Evolutionary conservation across 2,113 vertebrate species (phyloP), one percentile per base, ranked within the genome.

Genomic region (Seriola rivoliana): DNA sequence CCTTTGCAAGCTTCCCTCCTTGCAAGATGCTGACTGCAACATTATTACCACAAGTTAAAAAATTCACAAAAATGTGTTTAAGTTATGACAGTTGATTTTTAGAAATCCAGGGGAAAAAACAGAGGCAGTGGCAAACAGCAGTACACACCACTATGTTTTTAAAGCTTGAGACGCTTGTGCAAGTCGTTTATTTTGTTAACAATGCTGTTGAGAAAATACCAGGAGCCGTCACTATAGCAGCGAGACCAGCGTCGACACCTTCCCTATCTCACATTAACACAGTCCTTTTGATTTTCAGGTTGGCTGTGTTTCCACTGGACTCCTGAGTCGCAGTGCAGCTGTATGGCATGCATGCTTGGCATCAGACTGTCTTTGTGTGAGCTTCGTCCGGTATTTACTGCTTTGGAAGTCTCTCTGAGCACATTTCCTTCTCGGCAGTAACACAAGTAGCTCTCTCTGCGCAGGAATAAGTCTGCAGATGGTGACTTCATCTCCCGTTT

Each of bases 241-340:
- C 19, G 48, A 32, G 36, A 29, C 29, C 29, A 29, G 29, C 29
- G 29, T 29, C 29, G 44, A 46, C 44, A 16, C 44, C 34, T 14
- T 71, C 44, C n/a, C 50, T 38, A 3, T 40, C 13, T 71, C 59
- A 78, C 13, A 17, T 48, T 6, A 70, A 85, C 59, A 38, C 25
- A n/a, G 63, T 78, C 12, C 5, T 57, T 50, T 87, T 21, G 46
- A 1, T 83, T 81, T 29, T 68, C 73, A 83, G 70, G 66, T 69
- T 64, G 60, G 58, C 52, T 32, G 67, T 32, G 67, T 40, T 65
- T n/a, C 74, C 48, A 70, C 50, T 29, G 38, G 44, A 21, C 52
- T 54, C 5, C 29, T 2, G 48, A 19, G 48, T 50, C 50, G 2
- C 17, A 54, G 21, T 8, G 7, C 52, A 54, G 19, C 6, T 68